phyloP scores from a whole-genome alignment of 2,797 vertebrate species.

The Tiaroga cobitis region DNA sequence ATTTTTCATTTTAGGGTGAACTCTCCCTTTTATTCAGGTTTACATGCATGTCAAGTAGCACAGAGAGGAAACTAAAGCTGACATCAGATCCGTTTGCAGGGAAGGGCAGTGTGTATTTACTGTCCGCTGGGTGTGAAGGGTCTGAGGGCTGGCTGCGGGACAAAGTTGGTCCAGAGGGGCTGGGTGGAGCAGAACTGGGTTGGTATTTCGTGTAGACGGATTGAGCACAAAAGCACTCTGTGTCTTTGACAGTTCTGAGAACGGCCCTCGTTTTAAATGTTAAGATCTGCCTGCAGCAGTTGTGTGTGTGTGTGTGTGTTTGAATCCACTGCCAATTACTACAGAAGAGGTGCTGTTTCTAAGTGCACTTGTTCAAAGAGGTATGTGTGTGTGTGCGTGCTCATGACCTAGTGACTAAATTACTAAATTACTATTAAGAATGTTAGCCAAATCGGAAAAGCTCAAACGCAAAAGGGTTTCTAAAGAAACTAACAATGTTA shows the following conservation, averaged over 20 bases:
- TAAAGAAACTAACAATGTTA: not conserved
- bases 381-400: not conserved
- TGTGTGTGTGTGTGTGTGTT: slow-evolving; percentile 29
- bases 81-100: slow-evolving; percentile 6
- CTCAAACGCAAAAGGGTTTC: not conserved
- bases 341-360: slow-evolving; percentile 32
- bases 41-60: not conserved
- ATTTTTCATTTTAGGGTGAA: not conserved
- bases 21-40: not conserved
- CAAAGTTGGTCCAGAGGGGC: slow-evolving; percentile 52
- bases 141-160: slow-evolving; percentile 59
- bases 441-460: not conserved
- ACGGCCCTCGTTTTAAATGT: slow-evolving; percentile 69
- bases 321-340: slow-evolving; percentile 20
- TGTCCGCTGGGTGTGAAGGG: slow-evolving; percentile 52
- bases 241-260: slow-evolving; percentile 67
- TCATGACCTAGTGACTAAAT: not conserved
- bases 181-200: slow-evolving; percentile 55
- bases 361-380: slow-evolving; percentile 41
- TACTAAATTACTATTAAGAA: no score
- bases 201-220: slow-evolving; percentile 45
- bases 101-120: slow-evolving; percentile 36
- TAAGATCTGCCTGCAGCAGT: slow-evolving; percentile 67
- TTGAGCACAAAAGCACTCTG: slow-evolving; percentile 71
- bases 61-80: slow-evolving; percentile 17